Conservation (phyloP, 2,888 invertebrate genomes). For the Tetragonula carbonaria region DNA sequence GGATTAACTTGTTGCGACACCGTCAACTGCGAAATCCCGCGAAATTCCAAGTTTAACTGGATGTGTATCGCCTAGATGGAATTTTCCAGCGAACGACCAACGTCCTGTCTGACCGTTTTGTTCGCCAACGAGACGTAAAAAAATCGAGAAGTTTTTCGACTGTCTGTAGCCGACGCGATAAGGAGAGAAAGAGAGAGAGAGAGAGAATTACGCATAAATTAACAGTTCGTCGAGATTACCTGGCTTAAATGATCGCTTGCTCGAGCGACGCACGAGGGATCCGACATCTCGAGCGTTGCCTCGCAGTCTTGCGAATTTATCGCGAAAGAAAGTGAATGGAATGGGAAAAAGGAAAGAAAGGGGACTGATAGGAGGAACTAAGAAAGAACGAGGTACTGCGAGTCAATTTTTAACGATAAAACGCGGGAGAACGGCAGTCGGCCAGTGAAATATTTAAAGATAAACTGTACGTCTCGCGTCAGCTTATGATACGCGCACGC, state of each 20-base stretch:
- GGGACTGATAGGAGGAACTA: too few species aligned
- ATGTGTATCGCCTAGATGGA: background rate
- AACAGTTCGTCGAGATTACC: slow-evolving; percentile 35
- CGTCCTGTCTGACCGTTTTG: background rate
- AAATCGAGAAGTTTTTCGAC: background rate
- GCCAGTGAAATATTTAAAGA: slow-evolving; percentile 66
- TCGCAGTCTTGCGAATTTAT: slow-evolving; percentile 23
- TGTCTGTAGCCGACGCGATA: slow-evolving; percentile 1
- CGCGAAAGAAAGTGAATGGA: background rate
- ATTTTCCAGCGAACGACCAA: too few species aligned
- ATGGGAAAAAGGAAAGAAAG: background rate
- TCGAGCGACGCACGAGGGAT: slow-evolving; percentile 6
- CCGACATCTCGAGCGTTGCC: slow-evolving; percentile 14
- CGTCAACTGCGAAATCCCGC: background rate
- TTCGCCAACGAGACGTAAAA: too few species aligned
- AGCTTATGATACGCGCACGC: slow-evolving; percentile 61
- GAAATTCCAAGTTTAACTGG: background rate
- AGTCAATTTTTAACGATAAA: slow-evolving; percentile 53
- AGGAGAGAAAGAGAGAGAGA: background rate
- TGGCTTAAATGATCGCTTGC: slow-evolving; percentile 11
- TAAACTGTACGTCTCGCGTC: slow-evolving; percentile 67
- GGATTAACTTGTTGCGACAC: slow-evolving; percentile 23
- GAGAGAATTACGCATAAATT: slow-evolving; percentile 35
- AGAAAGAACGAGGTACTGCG: slow-evolving; percentile 1
- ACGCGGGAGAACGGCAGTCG: slow-evolving; percentile 12